Percentiles rank a stretch among this genome's conserved stretches.
Evolutionary conservation across 2,888 invertebrate species (phyloP).

Genomic region (Zootermopsis nevadensis): DNA sequence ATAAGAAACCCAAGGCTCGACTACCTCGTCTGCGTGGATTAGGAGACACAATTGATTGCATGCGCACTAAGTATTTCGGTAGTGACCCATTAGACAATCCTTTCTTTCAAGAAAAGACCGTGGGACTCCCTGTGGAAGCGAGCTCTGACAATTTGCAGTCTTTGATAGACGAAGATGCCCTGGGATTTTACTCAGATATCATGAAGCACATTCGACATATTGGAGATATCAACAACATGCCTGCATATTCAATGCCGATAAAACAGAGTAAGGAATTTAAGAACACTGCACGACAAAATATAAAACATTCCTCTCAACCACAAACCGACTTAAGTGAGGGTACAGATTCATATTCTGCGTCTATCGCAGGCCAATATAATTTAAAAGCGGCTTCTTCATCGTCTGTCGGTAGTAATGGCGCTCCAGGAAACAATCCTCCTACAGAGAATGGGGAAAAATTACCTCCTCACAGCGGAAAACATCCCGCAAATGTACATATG

Average conservation of each 20-base stretch:
- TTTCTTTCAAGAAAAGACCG: conserved; percentile 67
- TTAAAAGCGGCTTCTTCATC: neutral
- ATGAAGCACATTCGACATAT: conserved; percentile 25
- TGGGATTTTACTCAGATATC: conserved; percentile 35
- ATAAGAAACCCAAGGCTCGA: conserved; percentile 55
- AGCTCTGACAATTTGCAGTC: neutral
- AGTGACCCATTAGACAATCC: conserved; percentile 80
- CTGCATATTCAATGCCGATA: neutral
- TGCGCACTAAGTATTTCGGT: conserved; percentile 74
- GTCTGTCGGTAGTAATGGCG: no score
- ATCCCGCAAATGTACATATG: no score
- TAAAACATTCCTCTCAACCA: neutral
- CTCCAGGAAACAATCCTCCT: no score
- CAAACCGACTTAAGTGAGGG: neutral
- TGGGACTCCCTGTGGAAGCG: neutral
- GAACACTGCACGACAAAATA: neutral
- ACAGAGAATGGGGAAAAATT: no score
- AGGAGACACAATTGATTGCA: conserved; percentile 80
- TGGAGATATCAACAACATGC: conserved; percentile 6
- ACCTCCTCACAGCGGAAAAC: no score
- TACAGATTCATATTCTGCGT: neutral
- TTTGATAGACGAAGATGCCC: neutral
- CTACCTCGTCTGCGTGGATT: conserved; percentile 69
- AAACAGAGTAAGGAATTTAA: neutral
- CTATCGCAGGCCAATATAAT: neutral